phyloP scores from a whole-genome alignment of 1,140 invertebrate genomes.

The Eumeta japonica region DNA sequence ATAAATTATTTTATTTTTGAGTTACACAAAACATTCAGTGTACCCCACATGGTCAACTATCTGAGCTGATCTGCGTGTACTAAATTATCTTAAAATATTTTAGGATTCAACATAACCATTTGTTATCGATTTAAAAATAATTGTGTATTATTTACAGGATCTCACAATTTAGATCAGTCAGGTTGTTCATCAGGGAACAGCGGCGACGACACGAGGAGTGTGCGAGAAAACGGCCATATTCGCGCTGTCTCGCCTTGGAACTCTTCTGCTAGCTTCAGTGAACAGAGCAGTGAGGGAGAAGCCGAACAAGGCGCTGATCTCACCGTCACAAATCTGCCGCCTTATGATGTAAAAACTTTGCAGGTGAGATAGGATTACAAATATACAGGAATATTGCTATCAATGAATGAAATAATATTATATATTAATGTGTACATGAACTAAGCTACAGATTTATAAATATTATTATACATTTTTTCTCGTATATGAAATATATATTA shows the following conservation, averaged over 20 bases:
- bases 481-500: no score
- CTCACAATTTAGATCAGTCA: conserved; percentile 33
- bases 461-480: no score
- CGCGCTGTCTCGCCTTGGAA: conserved; percentile 46
- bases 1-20: no score
- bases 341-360: conserved; percentile 32
- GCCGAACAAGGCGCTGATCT: conserved; percentile 30
- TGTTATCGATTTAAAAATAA: background rate
- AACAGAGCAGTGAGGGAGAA: conserved; percentile 33
- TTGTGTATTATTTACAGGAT: conserved; percentile 18
- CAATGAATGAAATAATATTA: no score
- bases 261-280: conserved; percentile 41
- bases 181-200: conserved; percentile 44
- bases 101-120: no score
- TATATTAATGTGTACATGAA: no score
- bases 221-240: conserved; percentile 19
- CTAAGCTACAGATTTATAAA: no score
- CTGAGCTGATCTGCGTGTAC: no score
- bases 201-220: conserved; percentile 21
- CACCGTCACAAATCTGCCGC: conserved; percentile 49
- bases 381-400: no score
- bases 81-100: no score
- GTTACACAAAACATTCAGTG: no score
- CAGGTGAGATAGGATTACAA: conserved; percentile 30
- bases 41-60: no score